Base-by-base conservation (phyloP, 2,888 invertebrate species). In the Chrysopilus asiliformis region DNA sequence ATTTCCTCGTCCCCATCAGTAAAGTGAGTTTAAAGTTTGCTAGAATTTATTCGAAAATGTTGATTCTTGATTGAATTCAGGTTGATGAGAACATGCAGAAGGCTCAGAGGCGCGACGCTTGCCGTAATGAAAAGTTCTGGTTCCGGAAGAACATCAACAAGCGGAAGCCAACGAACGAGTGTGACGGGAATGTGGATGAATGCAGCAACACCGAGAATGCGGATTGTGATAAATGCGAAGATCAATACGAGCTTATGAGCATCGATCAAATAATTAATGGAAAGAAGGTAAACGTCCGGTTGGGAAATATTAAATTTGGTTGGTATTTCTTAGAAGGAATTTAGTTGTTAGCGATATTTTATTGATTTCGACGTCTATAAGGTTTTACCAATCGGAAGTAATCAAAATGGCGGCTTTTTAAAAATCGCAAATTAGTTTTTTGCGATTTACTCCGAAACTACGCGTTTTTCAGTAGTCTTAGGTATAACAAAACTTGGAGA, bases 261-360 rank as follows among this genome's bases (percentile, higher is more conserved):
- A 73, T 95, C 46, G 76, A 91, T 60, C 91, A 98, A 66, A 97
- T 98, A 52, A 85, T 98, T 50, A 97, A 95, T 61, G 98, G 97
- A 55, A 83, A 57, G 51, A 56, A 60, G 39, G n/a, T n/a, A n/a
- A n/a, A n/a, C n/a, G n/a, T n/a, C n/a, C n/a, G n/a, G n/a, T n/a
- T n/a, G n/a, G n/a, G n/a, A n/a, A n/a, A n/a, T n/a, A n/a, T n/a
- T n/a, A n/a, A n/a, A n/a, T n/a, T n/a, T n/a, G n/a, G n/a, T n/a
- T n/a, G n/a, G n/a, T n/a, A n/a, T n/a, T n/a, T n/a, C n/a, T n/a
- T n/a, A n/a, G n/a, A n/a, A n/a, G n/a, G n/a, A n/a, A n/a, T n/a
- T n/a, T n/a, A n/a, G n/a, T n/a, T n/a, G n/a, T n/a, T n/a, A n/a
- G n/a, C n/a, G n/a, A n/a, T n/a, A n/a, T n/a, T n/a, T n/a, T n/a